Conservation (phyloP, 1,140 invertebrate species). For the Hypsibius dujardini region DNA sequence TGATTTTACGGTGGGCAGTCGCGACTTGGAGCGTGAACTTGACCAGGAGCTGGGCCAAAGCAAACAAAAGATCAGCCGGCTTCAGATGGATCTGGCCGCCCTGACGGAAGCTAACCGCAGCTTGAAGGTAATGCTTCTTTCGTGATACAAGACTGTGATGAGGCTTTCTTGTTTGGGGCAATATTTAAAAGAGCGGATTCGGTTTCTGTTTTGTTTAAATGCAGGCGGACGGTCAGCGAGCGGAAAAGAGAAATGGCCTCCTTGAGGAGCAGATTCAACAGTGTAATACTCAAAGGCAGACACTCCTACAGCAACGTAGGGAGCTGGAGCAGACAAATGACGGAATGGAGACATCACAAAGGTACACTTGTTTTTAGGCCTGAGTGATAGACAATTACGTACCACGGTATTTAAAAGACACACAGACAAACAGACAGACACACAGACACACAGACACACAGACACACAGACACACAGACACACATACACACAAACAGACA, state of each 20-base stretch:
- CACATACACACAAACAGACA: too few relatives aligned
- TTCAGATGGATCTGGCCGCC: background rate
- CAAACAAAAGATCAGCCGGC: background rate
- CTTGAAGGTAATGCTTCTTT: background rate
- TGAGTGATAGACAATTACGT: too few relatives aligned
- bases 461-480: too few relatives aligned
- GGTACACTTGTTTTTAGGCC: background rate
- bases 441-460: too few relatives aligned
- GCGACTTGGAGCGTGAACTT: constrained; percentile 5
- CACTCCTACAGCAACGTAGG: background rate
- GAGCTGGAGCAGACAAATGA: constrained; percentile 5
- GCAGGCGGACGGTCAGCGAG: background rate
- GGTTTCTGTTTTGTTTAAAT: constrained; percentile 6
- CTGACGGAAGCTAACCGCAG: background rate
- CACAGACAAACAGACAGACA: too few relatives aligned
- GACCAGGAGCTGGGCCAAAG: background rate
- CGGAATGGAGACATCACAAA: background rate
- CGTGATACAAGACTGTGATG: background rate
- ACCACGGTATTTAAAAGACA: too few relatives aligned
- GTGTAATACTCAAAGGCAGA: background rate
- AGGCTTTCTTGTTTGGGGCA: background rate
- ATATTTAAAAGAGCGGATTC: background rate
- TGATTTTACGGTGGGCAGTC: background rate
- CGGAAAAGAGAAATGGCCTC: background rate
- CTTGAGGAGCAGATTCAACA: background rate